A percentile compares a stretch with the other conserved stretches of the same genome.
Conservation (phyloP, 2,888 invertebrate genomes). For the Heliconius hortense region DNA sequence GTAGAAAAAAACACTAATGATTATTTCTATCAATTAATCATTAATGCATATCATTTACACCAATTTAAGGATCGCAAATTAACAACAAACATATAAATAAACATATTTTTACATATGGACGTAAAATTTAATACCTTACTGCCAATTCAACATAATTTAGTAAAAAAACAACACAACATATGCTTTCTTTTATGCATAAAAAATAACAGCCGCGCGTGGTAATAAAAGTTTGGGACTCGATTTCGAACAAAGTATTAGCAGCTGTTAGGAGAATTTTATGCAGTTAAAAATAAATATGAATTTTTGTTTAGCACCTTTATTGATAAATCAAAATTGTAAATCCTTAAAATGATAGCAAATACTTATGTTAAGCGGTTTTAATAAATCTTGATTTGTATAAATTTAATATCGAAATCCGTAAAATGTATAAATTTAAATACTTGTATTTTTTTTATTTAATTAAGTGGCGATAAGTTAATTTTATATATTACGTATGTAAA, state of each 20-base stretch:
- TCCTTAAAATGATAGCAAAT: background rate
- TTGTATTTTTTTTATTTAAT: too few relatives aligned
- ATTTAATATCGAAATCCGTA: too few relatives aligned
- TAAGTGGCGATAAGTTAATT: too few relatives aligned
- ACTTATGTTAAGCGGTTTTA: background rate
- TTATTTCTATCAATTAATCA: background rate
- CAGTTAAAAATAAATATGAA: background rate
- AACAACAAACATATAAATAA: background rate
- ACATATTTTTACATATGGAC: background rate
- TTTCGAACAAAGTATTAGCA: slow-evolving; percentile 3
- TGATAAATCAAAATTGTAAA: too few relatives aligned
- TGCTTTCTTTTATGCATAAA: slow-evolving; percentile 5
- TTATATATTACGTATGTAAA: too few relatives aligned
- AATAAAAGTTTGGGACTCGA: slow-evolving; percentile 10
- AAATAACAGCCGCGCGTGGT: background rate
- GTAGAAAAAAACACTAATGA: background rate
- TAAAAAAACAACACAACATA: background rate
- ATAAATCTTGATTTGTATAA: too few relatives aligned
- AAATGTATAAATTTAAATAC: too few relatives aligned
- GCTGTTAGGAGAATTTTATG: background rate
- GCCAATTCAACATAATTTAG: background rate
- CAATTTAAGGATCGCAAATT: background rate
- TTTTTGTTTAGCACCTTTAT: background rate
- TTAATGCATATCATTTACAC: background rate
- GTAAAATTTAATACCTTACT: background rate